Conservation (phyloP, 2,797 vertebrate genomes). For the Fistularia tabacaria region DNA sequence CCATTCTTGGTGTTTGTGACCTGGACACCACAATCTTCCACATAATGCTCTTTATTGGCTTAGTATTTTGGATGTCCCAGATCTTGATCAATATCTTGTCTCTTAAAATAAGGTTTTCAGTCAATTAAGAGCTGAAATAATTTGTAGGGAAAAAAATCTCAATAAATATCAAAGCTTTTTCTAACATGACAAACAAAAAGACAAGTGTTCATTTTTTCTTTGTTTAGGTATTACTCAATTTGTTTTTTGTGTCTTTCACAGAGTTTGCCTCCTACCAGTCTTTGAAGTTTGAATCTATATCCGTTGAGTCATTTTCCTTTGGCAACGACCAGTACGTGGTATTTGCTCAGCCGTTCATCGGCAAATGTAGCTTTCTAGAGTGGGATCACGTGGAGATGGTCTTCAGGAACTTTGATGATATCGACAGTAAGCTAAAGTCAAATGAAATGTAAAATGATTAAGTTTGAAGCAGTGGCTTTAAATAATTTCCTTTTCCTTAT, state of each 20-base stretch:
- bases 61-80: too few species aligned
- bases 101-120: too few species aligned
- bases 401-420: constrained; percentile 94
- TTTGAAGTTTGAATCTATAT: constrained; percentile 92
- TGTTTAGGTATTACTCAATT: background rate
- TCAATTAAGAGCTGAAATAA: too few species aligned
- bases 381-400: constrained; percentile 98
- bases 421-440: constrained; percentile 82
- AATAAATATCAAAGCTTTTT: too few species aligned
- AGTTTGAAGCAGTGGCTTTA: background rate
- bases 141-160: too few species aligned
- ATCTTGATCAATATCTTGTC: too few species aligned
- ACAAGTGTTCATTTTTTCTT: too few species aligned
- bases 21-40: too few species aligned
- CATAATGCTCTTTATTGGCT: too few species aligned
- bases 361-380: constrained; percentile 94
- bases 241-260: constrained; percentile 55
- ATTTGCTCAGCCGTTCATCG: constrained; percentile 93
- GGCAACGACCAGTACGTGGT: constrained; percentile 90
- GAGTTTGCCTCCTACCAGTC: constrained; percentile 95
- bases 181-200: too few species aligned
- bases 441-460: background rate
- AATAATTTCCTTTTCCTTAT: constrained; percentile 15
- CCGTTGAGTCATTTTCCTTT: constrained; percentile 90
- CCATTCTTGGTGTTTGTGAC: too few species aligned